phyloP scores from a whole-genome alignment of 2,797 vertebrate genomes.

The Tympanoctomys barrerae region DNA sequence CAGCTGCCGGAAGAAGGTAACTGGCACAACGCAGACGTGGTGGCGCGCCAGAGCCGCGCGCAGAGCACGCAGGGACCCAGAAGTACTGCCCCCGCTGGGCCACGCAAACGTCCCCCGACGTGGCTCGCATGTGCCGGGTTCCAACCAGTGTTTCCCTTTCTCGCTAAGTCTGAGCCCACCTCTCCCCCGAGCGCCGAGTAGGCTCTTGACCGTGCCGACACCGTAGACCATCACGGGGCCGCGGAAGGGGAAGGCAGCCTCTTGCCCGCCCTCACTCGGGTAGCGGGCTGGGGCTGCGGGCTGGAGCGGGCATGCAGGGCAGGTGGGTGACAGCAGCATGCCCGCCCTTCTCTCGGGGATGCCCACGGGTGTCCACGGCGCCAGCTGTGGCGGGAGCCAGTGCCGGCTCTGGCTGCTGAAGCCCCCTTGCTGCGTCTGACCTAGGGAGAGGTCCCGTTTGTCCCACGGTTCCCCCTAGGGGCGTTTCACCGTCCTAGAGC shows the following conservation, averaged over 20 bases:
- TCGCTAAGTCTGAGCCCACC: not conserved
- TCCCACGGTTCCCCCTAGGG: not conserved
- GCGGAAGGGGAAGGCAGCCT: not conserved
- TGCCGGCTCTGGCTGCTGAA: no score
- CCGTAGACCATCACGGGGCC: not conserved
- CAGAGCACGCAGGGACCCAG: not conserved
- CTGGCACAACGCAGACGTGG: not conserved
- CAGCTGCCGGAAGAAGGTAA: not conserved
- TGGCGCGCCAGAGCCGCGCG: not conserved
- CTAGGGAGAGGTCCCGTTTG: no score
- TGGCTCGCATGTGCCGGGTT: fast-evolving
- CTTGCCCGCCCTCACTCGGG: no score
- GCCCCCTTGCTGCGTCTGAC: not conserved
- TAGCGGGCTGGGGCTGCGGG: fast-evolving
- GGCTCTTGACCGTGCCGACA: not conserved
- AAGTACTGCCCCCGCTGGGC: not conserved
- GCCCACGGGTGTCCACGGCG: not conserved
- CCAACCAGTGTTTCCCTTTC: not conserved
- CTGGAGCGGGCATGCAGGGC: no score
- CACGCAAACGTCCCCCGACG: not conserved
- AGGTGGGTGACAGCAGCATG: not conserved
- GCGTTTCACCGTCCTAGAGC: not conserved
- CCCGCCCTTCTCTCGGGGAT: not conserved
- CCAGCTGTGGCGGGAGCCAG: not conserved
- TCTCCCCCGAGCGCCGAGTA: not conserved